Evolutionary conservation across 2,797 vertebrate genomes (phyloP).

Genomic region (Sitta carolinensis): DNA sequence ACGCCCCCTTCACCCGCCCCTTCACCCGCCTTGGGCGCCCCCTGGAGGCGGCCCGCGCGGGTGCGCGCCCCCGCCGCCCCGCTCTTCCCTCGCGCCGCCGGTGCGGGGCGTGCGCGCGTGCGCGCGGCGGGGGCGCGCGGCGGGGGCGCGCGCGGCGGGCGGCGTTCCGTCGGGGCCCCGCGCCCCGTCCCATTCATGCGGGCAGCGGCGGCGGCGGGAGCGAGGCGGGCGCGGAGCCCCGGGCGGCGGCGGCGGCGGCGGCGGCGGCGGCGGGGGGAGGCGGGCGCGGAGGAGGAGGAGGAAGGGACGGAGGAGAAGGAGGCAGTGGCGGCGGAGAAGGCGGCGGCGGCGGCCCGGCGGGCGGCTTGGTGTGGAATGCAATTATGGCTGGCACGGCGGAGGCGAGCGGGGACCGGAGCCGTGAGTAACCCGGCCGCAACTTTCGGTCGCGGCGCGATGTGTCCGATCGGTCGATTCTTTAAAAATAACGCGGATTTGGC

Average conservation of each 20-base stretch:
- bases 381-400: slow-evolving; percentile 36
- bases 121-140: background rate
- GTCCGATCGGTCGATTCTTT: background rate
- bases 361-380: slow-evolving; percentile 34
- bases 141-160: slow-evolving; percentile 5
- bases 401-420: slow-evolving; percentile 15
- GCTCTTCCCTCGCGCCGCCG: background rate
- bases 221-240: background rate
- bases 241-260: background rate
- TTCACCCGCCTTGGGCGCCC: background rate
- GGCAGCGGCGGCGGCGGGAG: background rate
- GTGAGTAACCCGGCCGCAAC: slow-evolving; percentile 17
- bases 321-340: background rate
- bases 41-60: background rate
- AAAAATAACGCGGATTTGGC: background rate
- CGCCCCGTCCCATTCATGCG: slow-evolving; percentile 40
- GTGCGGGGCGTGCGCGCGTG: background rate
- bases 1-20: background rate
- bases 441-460: background rate
- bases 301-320: background rate
- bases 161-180: slow-evolving; percentile 23
- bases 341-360: background rate
- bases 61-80: background rate
- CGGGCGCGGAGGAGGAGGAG: background rate
- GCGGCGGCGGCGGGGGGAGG: background rate